These are phyloP conservation scores for Ardeotis arabs DNA, from an alignment of 2,113 vertebrate species.

Conservation along the genomic window DNA sequence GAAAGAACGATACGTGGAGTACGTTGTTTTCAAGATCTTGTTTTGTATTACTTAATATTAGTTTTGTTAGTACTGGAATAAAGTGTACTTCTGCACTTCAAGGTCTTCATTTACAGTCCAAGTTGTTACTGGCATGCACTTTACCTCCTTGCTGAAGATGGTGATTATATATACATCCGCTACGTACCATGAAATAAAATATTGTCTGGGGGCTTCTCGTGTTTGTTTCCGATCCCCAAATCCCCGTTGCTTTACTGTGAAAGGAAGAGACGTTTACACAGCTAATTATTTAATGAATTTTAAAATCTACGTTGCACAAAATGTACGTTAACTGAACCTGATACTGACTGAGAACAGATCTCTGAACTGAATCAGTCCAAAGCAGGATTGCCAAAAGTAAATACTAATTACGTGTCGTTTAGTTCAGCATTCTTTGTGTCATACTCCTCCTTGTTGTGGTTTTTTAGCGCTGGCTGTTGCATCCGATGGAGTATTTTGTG, in stretches of 20 bases:
- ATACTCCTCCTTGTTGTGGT: background rate
- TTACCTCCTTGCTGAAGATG: background rate
- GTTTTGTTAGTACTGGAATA: background rate
- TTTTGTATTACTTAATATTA: background rate
- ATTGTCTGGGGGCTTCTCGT: background rate
- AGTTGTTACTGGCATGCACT: slow-evolving; percentile 28
- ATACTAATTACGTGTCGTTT: background rate
- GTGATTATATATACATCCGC: background rate
- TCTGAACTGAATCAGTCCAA: background rate
- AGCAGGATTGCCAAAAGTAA: background rate
- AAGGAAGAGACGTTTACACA: background rate
- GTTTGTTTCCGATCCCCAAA: background rate
- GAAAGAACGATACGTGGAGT: accelerated
- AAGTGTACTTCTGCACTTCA: background rate
- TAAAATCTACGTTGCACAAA: background rate
- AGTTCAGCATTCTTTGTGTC: background rate
- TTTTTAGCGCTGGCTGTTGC: background rate
- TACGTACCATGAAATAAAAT: background rate
- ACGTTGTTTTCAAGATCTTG: background rate
- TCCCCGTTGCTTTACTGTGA: background rate
- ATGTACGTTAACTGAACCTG: background rate
- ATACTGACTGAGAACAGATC: background rate
- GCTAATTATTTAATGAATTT: background rate
- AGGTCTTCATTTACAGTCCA: background rate
- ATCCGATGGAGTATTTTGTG: background rate